Evolutionary conservation across 2,888 invertebrate genomes (phyloP), one percentile per base, ranked within the genome.

Genomic region (Syritta pipiens): DNA sequence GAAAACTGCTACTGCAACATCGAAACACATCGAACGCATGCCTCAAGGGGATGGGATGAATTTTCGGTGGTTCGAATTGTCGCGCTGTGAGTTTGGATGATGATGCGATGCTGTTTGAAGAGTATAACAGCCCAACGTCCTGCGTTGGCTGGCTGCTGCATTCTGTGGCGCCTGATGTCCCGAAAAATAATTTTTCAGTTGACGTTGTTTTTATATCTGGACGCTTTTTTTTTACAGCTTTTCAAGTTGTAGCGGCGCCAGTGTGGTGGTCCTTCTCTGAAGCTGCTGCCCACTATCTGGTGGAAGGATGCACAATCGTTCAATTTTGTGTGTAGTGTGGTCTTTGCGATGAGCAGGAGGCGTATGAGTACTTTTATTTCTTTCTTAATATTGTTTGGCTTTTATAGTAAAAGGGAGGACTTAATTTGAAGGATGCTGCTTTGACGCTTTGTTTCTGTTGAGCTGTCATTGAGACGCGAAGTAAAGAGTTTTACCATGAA

Each of bases 141-240:
- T n/a, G n/a, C n/a, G n/a, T n/a, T 19, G 28, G 26, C 12, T 10
- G 57, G 37, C 49, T 63, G 20, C 48, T 55, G 49, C 62, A 63
- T 65, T 63, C 22, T 22, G 63, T 76, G 51, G 63, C 63, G 71
- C 69, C 69, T 69, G 35, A 7, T 62, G 48, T 55, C 44, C 35
- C 55, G 49, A 75, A 81, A 81, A 77, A 74, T 30, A 77, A 40
- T 55, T 76, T 62, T 32, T 3, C 59, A 60, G 57, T 17, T 59
- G 59, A 44, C 20, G 24, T 35, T 60, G 57, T 49, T 71, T 5
- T 28, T 48, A 22, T 65, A n/a, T n/a, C n/a, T n/a, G n/a, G n/a
- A n/a, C n/a, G n/a, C n/a, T n/a, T n/a, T 19, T 14, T 5, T 20
- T 48, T 46, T 62, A 72, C 28, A 30, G 26, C 20, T 67, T 71